Conservation (phyloP, 2,797 vertebrate species). For the Amniataba percoides region DNA sequence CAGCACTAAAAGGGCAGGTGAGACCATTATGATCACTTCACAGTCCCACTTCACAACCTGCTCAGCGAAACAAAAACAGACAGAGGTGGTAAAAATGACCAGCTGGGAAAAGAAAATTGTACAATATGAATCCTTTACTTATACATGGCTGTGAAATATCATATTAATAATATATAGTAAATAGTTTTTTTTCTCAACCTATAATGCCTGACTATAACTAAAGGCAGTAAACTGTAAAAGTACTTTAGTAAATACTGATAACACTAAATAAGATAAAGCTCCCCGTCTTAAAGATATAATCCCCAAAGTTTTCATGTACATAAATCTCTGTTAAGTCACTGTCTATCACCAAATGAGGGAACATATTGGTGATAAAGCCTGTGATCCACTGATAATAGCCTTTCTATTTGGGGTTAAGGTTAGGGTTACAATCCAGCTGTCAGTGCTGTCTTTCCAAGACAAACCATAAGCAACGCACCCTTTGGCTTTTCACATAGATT, state of each 20-base stretch:
- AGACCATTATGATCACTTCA: constrained; percentile 65
- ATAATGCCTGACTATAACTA: not conserved
- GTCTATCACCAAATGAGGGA: too few species aligned
- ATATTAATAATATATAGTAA: too few species aligned
- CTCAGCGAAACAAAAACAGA: constrained; percentile 7
- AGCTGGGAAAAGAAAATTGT: not conserved
- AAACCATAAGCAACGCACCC: too few species aligned
- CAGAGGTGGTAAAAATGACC: constrained; percentile 10
- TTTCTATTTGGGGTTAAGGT: too few species aligned
- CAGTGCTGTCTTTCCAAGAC: too few species aligned
- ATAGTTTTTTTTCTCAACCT: not conserved
- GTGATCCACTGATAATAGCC: too few species aligned
- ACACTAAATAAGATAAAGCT: not conserved
- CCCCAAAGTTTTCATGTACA: too few species aligned
- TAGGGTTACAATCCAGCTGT: too few species aligned
- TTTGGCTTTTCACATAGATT: too few species aligned
- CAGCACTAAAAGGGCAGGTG: constrained; percentile 64
- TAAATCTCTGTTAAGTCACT: too few species aligned
- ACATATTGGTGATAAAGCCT: too few species aligned
- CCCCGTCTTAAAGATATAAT: not conserved
- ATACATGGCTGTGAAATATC: too few species aligned
- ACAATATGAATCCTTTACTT: constrained; percentile 16
- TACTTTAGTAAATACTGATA: not conserved
- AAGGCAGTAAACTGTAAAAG: not conserved
- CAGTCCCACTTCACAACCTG: constrained; percentile 32